phyloP scores from a whole-genome alignment of 2,888 invertebrate species.

The Hypolimnas misippus region DNA sequence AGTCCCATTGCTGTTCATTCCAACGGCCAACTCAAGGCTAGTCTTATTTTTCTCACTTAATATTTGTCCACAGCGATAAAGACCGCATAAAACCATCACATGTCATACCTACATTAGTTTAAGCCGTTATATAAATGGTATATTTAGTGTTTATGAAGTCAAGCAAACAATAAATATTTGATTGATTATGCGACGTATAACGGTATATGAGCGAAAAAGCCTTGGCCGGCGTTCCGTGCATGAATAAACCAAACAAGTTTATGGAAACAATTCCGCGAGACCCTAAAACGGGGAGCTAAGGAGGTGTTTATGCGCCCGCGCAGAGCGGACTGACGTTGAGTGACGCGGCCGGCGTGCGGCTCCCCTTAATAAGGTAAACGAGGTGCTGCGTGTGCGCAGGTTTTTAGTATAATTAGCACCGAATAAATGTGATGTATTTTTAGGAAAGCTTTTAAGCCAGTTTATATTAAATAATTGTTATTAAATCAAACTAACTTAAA shows the following conservation, averaged over 20 bases:
- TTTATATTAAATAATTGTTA: too few species aligned
- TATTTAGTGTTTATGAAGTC: slow-evolving; percentile 4
- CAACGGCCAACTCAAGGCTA: too few species aligned
- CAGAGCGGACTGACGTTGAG: slow-evolving; percentile 64
- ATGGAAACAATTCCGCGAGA: slow-evolving; percentile 32
- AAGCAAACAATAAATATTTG: slow-evolving; percentile 17
- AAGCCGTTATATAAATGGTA: not conserved
- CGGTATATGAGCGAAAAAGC: slow-evolving; percentile 30
- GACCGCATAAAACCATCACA: slow-evolving; percentile 5
- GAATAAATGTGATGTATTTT: slow-evolving; percentile 46
- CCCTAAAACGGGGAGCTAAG: slow-evolving; percentile 51
- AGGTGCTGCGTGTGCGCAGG: slow-evolving; percentile 58
- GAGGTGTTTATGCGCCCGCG: slow-evolving; percentile 64
- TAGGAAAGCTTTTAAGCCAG: not conserved
- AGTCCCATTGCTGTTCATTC: too few species aligned
- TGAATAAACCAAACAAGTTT: slow-evolving; percentile 38
- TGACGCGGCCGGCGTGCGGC: slow-evolving; percentile 66
- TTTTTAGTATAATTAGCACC: slow-evolving; percentile 61
- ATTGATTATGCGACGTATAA: slow-evolving; percentile 28
- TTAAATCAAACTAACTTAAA: too few species aligned
- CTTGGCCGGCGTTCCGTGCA: slow-evolving; percentile 29
- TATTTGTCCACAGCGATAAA: too few species aligned
- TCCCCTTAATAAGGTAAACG: slow-evolving; percentile 76
- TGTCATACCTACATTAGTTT: not conserved
- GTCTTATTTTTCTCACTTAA: too few species aligned